Evolutionary conservation across 2,113 vertebrate genomes (phyloP).

Genomic region (Coracopsis vasa): DNA sequence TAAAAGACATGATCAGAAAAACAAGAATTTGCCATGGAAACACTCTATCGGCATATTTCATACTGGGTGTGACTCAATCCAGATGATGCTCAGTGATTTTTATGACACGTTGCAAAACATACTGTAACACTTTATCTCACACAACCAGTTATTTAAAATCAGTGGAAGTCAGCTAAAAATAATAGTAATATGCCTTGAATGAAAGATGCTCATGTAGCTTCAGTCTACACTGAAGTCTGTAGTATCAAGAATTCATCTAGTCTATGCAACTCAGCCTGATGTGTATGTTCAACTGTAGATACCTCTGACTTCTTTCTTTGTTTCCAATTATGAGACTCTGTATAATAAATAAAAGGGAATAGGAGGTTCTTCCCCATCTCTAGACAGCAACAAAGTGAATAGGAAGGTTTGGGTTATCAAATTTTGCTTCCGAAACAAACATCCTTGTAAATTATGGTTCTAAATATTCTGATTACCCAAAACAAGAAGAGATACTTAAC

Average conservation of each 20-base stretch:
- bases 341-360: neutral
- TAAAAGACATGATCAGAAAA: slow-evolving; percentile 29
- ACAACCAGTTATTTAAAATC: slow-evolving; percentile 9
- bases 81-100: neutral
- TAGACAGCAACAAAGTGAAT: neutral
- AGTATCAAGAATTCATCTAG: neutral
- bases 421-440: neutral
- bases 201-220: neutral
- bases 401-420: neutral
- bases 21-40: slow-evolving; percentile 13
- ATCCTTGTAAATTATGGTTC: rapidly evolving
- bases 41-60: neutral
- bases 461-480: neutral
- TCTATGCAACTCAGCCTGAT: neutral
- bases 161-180: neutral
- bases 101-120: neutral
- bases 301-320: neutral
- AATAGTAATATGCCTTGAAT: neutral
- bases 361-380: neutral
- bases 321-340: neutral
- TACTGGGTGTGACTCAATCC: neutral
- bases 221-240: neutral
- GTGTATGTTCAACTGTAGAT: neutral
- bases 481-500: neutral
- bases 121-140: neutral